phyloP scores from a whole-genome alignment of 2,888 invertebrate genomes.

The Papilio demoleus region DNA sequence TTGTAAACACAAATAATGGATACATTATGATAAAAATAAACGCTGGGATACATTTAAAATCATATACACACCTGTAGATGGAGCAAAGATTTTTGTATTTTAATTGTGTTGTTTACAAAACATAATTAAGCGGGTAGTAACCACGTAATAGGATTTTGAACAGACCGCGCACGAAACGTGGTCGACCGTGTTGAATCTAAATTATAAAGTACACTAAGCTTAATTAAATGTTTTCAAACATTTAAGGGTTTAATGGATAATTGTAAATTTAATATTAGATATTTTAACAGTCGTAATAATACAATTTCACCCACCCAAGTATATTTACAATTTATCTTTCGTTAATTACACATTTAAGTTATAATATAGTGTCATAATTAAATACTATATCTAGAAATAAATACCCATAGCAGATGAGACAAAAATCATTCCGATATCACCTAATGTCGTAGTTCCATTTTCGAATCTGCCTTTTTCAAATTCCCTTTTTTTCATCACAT shows the following conservation, averaged over 20 bases:
- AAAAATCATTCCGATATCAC: no score
- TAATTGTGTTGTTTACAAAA: conserved; percentile 11
- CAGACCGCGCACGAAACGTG: conserved; percentile 21
- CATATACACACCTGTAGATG: background rate
- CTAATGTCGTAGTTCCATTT: no score
- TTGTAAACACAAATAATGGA: no score
- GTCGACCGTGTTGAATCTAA: conserved; percentile 13
- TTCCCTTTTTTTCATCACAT: no score
- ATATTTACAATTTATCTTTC: no score
- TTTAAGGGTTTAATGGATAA: conserved; percentile 7
- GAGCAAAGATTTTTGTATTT: background rate
- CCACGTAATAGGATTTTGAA: conserved; percentile 32
- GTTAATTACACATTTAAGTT: no score
- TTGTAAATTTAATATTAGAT: background rate
- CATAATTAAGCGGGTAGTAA: conserved; percentile 22
- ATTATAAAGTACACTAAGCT: conserved; percentile 24
- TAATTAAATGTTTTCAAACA: conserved; percentile 26
- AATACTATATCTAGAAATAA: background rate
- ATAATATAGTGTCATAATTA: background rate
- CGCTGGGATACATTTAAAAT: background rate
- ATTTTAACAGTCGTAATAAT: background rate
- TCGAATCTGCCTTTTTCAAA: no score
- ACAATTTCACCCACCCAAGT: no score
- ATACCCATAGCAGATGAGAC: background rate
- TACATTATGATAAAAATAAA: no score